These are phyloP conservation scores for Odobenus rosmarus DNA, from an alignment of 2,113 vertebrate genomes.

Conservation along the genomic window DNA sequence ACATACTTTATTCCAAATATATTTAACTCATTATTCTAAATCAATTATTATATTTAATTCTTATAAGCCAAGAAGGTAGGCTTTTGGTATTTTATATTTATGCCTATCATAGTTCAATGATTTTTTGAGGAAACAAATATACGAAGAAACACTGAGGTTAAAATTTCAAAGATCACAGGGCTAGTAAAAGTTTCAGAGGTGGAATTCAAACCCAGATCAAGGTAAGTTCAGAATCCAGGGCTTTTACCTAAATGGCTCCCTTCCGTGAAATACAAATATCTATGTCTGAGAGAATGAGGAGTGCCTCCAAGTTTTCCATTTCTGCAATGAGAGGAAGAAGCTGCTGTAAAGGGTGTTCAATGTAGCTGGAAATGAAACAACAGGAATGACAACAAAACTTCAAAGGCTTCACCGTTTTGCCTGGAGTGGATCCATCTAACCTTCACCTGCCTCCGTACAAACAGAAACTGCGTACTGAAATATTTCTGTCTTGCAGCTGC, in stretches of 20 bases:
- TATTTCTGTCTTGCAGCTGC: slow-evolving; percentile 58
- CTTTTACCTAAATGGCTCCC: not conserved
- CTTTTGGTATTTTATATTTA: not conserved
- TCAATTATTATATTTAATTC: slow-evolving; percentile 23
- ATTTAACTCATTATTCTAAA: not conserved
- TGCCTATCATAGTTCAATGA: not conserved
- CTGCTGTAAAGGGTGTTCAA: not conserved
- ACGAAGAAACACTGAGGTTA: not conserved
- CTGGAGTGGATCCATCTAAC: not conserved
- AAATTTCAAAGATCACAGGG: not conserved
- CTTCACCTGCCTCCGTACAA: slow-evolving; percentile 48
- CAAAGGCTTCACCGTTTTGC: not conserved
- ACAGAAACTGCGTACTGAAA: slow-evolving; percentile 11
- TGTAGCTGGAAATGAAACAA: not conserved
- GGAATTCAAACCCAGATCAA: not conserved
- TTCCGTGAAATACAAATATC: not conserved
- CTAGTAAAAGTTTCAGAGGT: not conserved
- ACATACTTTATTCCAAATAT: not conserved
- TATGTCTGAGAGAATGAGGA: not conserved
- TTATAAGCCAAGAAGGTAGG: not conserved
- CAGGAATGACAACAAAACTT: not conserved
- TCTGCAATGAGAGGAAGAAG: not conserved
- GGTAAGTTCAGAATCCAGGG: not conserved
- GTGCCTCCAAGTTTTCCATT: not conserved
- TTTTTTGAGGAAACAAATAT: not conserved